phyloP scores from a whole-genome alignment of 2,888 invertebrate genomes.

The Eledone cirrhosa region DNA sequence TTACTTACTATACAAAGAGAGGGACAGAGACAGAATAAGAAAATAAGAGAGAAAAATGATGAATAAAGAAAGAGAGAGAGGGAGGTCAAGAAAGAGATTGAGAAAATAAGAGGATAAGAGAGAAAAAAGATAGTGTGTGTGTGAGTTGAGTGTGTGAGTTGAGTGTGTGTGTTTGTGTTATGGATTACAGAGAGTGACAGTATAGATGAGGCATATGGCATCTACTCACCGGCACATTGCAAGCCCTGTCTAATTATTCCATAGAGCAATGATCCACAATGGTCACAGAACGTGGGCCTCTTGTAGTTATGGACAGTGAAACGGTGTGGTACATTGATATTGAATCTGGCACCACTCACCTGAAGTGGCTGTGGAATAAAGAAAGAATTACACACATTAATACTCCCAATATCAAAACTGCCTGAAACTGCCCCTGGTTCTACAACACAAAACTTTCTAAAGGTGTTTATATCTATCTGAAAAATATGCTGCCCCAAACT shows the following conservation, averaged over 20 bases:
- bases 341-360: slow-evolving; percentile 76
- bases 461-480: too few relatives aligned
- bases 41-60: not conserved
- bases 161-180: not conserved
- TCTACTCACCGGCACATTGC: slow-evolving; percentile 85
- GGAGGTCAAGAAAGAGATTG: not conserved
- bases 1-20: too few relatives aligned
- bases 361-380: slow-evolving; percentile 36
- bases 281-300: slow-evolving; percentile 98
- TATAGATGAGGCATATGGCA: not conserved
- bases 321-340: slow-evolving; percentile 97
- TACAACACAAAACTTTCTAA: too few relatives aligned
- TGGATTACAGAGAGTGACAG: not conserved
- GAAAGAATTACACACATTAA: too few relatives aligned
- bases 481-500: too few relatives aligned
- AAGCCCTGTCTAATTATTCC: slow-evolving; percentile 95
- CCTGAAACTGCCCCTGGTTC: too few relatives aligned
- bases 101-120: not conserved
- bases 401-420: too few relatives aligned
- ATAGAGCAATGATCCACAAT: slow-evolving; percentile 97
- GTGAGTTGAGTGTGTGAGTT: not conserved
- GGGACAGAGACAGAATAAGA: not conserved
- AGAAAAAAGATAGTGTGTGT: not conserved
- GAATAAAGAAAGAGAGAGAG: not conserved
- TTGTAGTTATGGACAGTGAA: slow-evolving; percentile 93